Evolutionary conservation across 1,140 invertebrate species (phyloP), one percentile per base, ranked within the genome.

Genomic region (Plectus sambesii): DNA sequence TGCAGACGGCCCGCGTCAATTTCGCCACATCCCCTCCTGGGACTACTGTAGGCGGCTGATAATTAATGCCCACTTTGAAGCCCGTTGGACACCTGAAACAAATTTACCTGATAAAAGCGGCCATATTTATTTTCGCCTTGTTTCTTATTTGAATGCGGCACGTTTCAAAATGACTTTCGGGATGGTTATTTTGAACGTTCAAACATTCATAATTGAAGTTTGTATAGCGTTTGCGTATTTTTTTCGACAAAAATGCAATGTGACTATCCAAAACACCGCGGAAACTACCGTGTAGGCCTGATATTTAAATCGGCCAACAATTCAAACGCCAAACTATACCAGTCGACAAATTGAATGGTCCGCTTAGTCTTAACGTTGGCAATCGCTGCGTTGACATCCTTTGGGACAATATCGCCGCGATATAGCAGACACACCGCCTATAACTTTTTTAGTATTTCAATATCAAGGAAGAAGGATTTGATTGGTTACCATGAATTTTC

Each of bases 11-110:
- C n/a, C 72, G 52, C 48, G 69, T 83, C 83, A 22, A 48, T 50
- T 65, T 64, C 4, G 84, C 84, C 56, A 87, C 70, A 70, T 87
- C 84, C 39, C 83, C 82, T n/a, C 82, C 82, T 36, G 83, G 82
- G 42, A 86, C 82, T 20, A 82, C 82, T 54, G 82, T 83, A 5
- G 82, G 82, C 35, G 83, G 83, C 69, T 86, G 83, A 70, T 86
- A 83, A 75, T 85, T 85, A 49, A 82, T 75, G 48, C 72, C 66
- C 25, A 73, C 71, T 56, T n/a, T n/a, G n/a, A n/a, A n/a, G 17
- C 68, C 66, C 26, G 62, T 66, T 38, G 62, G 65, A 58, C 62
- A 68, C 3, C 49, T 46, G 12, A 33, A 33, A 33, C 12, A 33
- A 33, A 33, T 12, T 33, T 33, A 33, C n/a, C n/a, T n/a, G n/a